phyloP scores from a whole-genome alignment of 2,888 invertebrate genomes.

The Phyllotreta striolata region DNA sequence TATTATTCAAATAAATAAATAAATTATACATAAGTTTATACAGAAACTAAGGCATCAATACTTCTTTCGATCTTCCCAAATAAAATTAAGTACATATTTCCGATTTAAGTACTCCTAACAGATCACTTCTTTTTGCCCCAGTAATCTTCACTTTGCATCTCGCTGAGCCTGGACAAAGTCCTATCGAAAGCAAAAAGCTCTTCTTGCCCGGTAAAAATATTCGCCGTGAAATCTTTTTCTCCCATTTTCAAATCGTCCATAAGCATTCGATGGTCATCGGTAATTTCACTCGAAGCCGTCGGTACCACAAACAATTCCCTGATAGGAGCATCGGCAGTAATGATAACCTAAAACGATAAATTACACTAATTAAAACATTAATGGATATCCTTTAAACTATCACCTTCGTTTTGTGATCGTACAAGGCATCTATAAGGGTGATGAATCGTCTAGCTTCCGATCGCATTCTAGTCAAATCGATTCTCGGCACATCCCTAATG shows the following conservation, averaged over 20 bases:
- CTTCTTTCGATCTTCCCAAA: not conserved
- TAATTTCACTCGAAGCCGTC: constrained; percentile 53
- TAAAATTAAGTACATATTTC: constrained; percentile 24
- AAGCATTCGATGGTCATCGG: constrained; percentile 82
- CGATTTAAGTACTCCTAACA: not conserved
- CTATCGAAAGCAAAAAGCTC: constrained; percentile 97
- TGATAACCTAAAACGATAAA: constrained; percentile 68
- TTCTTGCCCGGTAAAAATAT: constrained; percentile 97
- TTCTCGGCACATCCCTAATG: constrained; percentile 85
- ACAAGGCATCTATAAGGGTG: constrained; percentile 94
- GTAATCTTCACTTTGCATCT: constrained; percentile 96
- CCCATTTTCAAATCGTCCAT: constrained; percentile 96
- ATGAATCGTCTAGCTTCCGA: constrained; percentile 95
- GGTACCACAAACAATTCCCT: constrained; percentile 76
- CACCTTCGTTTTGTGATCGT: constrained; percentile 84
- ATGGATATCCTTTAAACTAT: not conserved
- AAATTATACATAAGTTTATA: no score
- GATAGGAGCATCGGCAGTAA: constrained; percentile 82
- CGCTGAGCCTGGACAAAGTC: constrained; percentile 89
- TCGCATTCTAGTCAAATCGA: constrained; percentile 75
- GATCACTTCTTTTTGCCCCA: constrained; percentile 69
- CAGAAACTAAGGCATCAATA: no score
- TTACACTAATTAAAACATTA: not conserved
- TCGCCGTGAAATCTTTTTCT: constrained; percentile 77
- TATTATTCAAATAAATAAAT: no score